These are phyloP conservation scores for Mormyrus hasselquistii DNA, from an alignment of 2,797 vertebrate genomes.

Conservation along the genomic window DNA sequence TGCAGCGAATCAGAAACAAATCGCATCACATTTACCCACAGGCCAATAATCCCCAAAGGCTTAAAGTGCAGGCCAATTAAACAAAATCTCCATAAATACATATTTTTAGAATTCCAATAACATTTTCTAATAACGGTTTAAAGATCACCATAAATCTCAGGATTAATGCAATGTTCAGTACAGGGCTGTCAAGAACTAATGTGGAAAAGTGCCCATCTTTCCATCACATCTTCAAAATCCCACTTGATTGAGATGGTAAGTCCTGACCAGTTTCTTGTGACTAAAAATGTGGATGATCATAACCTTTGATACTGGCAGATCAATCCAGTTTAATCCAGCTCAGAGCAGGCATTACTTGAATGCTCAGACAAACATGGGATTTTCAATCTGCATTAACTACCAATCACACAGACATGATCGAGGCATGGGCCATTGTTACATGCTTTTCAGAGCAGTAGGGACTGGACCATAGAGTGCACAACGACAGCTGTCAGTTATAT, in stretches of 20 bases:
- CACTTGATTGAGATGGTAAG: constrained; percentile 56
- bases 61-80: background rate
- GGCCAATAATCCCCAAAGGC: background rate
- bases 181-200: constrained; percentile 1
- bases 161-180: constrained; percentile 12
- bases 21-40: background rate
- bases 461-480: background rate
- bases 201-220: background rate
- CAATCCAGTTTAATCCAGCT: constrained; percentile 16
- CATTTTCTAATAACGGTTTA: background rate
- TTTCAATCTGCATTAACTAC: background rate
- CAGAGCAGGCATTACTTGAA: background rate
- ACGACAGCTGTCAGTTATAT: background rate
- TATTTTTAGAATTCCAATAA: constrained; percentile 2
- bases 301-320: constrained; percentile 43
- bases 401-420: background rate
- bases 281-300: constrained; percentile 44
- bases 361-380: background rate
- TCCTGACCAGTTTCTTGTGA: constrained; percentile 51
- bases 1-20: background rate
- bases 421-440: background rate
- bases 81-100: background rate
- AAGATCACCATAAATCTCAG: background rate
- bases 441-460: background rate
- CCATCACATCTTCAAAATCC: constrained; percentile 12